Evolutionary conservation across 2,888 invertebrate genomes (phyloP).

Genomic region (Aporophyla nigra): DNA sequence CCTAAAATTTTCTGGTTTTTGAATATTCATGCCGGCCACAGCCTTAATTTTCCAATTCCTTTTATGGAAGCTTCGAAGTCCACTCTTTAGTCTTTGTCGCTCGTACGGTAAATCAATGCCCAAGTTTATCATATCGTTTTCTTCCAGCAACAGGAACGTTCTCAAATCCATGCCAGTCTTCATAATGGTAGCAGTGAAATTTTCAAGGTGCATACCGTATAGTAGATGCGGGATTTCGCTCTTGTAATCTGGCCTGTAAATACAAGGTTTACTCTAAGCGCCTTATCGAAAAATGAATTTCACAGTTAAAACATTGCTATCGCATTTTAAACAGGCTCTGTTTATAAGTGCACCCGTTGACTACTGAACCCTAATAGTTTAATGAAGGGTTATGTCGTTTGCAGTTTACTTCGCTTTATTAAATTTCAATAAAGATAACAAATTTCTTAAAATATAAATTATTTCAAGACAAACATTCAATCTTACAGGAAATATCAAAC

Average conservation of each 20-base stretch:
- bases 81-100: conserved; percentile 89
- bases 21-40: conserved; percentile 84
- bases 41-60: conserved; percentile 89
- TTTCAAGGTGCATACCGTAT: conserved; percentile 91
- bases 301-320: conserved; percentile 21
- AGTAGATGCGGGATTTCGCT: conserved; percentile 90
- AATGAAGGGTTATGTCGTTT: too few species aligned
- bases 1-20: conserved; percentile 85
- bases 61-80: conserved; percentile 91
- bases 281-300: conserved; percentile 2
- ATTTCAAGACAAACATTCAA: neutral
- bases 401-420: neutral
- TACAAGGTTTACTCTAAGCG: neutral
- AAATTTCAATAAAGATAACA: neutral
- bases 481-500: neutral
- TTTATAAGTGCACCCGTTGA: neutral
- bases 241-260: conserved; percentile 86
- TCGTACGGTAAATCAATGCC: conserved; percentile 92
- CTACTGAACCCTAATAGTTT: neutral
- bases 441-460: neutral
- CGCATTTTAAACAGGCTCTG: conserved; percentile 1
- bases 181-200: conserved; percentile 84
- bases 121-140: conserved; percentile 89
- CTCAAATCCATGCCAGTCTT: conserved; percentile 88
- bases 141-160: conserved; percentile 90